Evolutionary conservation across 2,113 vertebrate species (phyloP).

Genomic region (Callorhinus ursinus): DNA sequence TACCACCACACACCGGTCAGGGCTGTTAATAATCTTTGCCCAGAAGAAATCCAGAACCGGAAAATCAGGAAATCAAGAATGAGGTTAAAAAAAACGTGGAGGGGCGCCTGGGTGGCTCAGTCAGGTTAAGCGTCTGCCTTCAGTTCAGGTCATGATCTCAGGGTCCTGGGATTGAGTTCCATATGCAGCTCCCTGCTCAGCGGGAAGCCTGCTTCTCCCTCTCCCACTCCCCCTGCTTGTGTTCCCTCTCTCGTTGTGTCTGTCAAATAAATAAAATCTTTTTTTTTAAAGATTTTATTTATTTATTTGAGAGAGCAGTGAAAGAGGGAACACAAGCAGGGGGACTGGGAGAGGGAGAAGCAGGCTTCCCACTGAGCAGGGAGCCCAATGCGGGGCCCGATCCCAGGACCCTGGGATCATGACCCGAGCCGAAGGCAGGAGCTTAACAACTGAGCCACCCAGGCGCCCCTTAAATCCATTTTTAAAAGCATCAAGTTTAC

Average conservation of each 20-base stretch:
- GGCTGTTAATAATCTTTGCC: accelerated
- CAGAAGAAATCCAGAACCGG: neutral
- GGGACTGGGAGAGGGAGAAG: too few relatives aligned
- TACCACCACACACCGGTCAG: neutral
- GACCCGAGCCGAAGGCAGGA: too few relatives aligned
- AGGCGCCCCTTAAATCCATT: too few relatives aligned
- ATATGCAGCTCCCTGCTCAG: too few relatives aligned
- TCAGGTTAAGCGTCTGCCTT: neutral
- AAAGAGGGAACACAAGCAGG: too few relatives aligned
- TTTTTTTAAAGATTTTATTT: too few relatives aligned
- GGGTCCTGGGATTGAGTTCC: neutral
- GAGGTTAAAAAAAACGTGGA: neutral
- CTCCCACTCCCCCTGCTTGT: neutral
- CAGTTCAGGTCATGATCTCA: neutral
- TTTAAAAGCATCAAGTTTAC: neutral
- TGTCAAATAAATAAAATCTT: neutral
- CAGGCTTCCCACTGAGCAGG: too few relatives aligned
- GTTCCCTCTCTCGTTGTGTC: neutral
- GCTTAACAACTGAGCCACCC: too few relatives aligned
- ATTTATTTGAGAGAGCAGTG: too few relatives aligned
- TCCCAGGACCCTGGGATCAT: too few relatives aligned
- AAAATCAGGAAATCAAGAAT: neutral
- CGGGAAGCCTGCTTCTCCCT: neutral
- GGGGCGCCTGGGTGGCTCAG: neutral
- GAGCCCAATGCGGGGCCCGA: too few relatives aligned